Conservation (phyloP, 2,113 vertebrate species). For the Muntiacus reevesi region DNA sequence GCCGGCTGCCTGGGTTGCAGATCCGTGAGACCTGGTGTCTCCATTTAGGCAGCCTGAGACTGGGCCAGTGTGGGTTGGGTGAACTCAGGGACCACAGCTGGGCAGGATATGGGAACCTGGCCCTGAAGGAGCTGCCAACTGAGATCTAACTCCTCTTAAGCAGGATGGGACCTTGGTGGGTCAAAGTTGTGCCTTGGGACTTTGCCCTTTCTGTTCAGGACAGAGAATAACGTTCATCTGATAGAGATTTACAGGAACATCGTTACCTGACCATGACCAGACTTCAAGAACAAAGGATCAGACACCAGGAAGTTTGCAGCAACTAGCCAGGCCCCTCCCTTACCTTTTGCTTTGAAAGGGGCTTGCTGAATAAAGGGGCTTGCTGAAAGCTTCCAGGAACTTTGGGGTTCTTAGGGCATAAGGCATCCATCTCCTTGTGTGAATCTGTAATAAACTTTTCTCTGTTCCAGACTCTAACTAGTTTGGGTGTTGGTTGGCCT, state of each 20-base stretch:
- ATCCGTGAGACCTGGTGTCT: neutral
- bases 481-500: neutral
- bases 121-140: neutral
- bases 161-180: neutral
- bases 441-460: neutral
- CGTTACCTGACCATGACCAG: accelerated
- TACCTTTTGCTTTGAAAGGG: neutral
- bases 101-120: neutral
- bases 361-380: neutral
- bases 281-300: neutral
- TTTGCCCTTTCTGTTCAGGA: neutral
- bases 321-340: neutral
- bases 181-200: neutral
- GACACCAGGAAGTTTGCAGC: neutral
- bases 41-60: neutral
- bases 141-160: neutral
- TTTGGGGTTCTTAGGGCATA: neutral
- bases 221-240: neutral
- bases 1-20: neutral
- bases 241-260: neutral
- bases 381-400: neutral
- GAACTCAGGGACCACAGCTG: neutral
- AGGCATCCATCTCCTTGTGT: neutral
- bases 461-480: neutral
- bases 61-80: neutral